Conservation (phyloP, 2,888 invertebrate genomes). For the Ophion obscuratus region DNA sequence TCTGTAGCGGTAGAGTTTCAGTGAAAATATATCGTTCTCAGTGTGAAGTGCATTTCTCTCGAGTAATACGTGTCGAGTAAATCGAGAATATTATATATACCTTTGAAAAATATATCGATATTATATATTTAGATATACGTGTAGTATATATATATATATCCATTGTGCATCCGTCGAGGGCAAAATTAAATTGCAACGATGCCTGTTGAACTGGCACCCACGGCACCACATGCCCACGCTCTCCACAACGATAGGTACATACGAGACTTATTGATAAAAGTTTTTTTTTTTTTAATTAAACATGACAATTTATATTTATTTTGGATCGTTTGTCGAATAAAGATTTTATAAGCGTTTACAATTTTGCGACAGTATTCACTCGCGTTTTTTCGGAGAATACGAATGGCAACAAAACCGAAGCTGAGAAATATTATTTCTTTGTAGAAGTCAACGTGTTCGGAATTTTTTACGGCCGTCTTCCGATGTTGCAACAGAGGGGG, state of each 20-base stretch:
- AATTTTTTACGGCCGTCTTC: not conserved
- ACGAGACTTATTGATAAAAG: not conserved
- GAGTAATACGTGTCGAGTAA: not conserved
- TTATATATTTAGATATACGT: not conserved
- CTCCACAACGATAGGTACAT: constrained; percentile 53
- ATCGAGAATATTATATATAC: not conserved
- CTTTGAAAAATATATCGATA: not conserved
- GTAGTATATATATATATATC: not conserved
- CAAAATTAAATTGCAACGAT: constrained; percentile 68
- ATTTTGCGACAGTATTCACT: not conserved
- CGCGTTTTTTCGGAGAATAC: not conserved
- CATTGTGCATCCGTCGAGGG: not conserved
- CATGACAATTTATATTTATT: too few relatives aligned
- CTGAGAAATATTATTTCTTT: not conserved
- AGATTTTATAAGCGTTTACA: not conserved
- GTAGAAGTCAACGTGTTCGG: not conserved
- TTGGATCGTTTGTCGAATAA: not conserved
- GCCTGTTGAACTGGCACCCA: constrained; percentile 78
- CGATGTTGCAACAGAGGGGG: not conserved
- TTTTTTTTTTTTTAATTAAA: not conserved
- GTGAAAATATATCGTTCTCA: not conserved
- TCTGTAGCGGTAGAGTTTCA: not conserved
- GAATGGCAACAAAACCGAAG: not conserved
- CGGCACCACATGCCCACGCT: constrained; percentile 70
- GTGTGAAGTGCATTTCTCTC: constrained; percentile 7